Conservation (phyloP, 2,113 vertebrate genomes). For the Xyrauchen texanus region DNA sequence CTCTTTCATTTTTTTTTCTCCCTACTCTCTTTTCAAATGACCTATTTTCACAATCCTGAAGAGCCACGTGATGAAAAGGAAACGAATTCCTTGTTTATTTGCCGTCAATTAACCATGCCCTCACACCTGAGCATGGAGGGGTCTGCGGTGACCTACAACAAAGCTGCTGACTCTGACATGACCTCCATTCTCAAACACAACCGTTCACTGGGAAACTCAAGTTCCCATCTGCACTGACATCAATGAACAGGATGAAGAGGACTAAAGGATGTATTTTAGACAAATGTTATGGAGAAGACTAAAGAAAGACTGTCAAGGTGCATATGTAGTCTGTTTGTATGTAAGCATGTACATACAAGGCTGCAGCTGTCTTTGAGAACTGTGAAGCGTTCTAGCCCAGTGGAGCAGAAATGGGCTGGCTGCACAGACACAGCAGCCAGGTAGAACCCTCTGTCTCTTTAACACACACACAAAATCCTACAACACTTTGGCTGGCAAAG, state of each 20-base stretch:
- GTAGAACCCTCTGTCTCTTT: conserved; percentile 40
- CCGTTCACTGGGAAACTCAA: not conserved
- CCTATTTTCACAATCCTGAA: conserved; percentile 49
- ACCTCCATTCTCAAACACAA: not conserved
- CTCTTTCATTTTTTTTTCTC: not conserved
- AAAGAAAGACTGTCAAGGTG: conserved; percentile 16
- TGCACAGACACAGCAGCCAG: conserved; percentile 51
- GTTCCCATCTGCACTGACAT: not conserved
- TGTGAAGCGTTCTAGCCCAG: conserved; percentile 77
- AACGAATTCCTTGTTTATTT: conserved; percentile 64
- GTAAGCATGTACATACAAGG: conserved; percentile 55
- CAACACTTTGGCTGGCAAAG: conserved; percentile 66
- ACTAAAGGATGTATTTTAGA: not conserved
- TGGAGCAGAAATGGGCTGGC: conserved; percentile 71
- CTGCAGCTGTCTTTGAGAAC: conserved; percentile 80
- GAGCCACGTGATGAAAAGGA: conserved; percentile 27
- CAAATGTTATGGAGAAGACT: conserved; percentile 7
- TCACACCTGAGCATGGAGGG: conserved; percentile 72
- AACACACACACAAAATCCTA: conserved; percentile 58
- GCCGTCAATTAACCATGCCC: conserved; percentile 71
- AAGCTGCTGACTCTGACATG: conserved; percentile 60
- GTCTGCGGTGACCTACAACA: not conserved
- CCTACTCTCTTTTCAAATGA: conserved; percentile 52
- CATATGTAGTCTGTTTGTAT: conserved; percentile 30
- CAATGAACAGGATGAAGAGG: not conserved